Conservation (phyloP, 2,113 vertebrate species). For the Oophaga pumilio region DNA sequence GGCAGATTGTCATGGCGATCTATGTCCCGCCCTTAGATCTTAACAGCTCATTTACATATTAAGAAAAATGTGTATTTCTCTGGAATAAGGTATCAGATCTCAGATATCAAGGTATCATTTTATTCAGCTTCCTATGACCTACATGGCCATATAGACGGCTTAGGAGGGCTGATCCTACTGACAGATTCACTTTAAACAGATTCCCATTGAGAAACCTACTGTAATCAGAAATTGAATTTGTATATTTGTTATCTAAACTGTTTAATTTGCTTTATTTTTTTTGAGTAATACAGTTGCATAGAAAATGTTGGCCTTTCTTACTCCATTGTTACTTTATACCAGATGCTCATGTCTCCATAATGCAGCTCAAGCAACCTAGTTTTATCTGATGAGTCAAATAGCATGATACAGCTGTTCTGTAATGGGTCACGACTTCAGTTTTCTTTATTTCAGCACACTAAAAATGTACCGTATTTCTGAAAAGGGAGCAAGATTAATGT, state of each 20-base stretch:
- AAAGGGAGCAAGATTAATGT: constrained; percentile 28
- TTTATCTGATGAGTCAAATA: constrained; percentile 44
- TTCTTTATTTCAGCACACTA: constrained; percentile 39
- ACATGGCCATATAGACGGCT: too few species aligned
- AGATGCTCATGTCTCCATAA: constrained; percentile 16
- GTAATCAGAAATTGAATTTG: not conserved
- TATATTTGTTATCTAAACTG: not conserved
- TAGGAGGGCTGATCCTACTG: too few species aligned
- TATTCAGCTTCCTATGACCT: too few species aligned
- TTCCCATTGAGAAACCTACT: not conserved
- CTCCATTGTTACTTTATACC: constrained; percentile 4
- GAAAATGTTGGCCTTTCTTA: constrained; percentile 8
- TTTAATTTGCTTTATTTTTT: not conserved
- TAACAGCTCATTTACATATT: too few species aligned
- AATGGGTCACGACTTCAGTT: constrained; percentile 37
- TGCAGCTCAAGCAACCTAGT: constrained; percentile 48
- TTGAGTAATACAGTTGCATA: not conserved
- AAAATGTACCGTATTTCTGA: constrained; percentile 22
- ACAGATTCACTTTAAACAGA: not conserved
- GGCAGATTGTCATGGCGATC: too few species aligned
- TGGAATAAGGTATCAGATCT: too few species aligned
- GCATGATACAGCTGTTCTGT: constrained; percentile 45
- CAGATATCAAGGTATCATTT: too few species aligned
- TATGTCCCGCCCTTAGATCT: too few species aligned
- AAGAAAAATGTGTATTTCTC: too few species aligned